These are phyloP conservation scores for Anastrepha ludens DNA, from an alignment of 1,140 invertebrate species.

Conservation along the genomic window DNA sequence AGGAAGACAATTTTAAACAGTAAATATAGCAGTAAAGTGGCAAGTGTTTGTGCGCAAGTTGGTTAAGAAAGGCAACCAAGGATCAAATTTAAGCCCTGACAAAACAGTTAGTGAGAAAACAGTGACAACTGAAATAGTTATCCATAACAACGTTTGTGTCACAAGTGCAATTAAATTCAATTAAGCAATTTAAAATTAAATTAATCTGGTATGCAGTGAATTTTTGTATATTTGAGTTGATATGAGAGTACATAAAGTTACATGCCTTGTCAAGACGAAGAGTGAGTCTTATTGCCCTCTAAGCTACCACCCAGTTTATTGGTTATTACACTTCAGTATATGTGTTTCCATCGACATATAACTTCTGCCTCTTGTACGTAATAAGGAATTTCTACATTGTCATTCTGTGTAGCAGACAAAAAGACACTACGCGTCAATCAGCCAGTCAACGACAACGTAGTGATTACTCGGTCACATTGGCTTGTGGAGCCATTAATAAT, in stretches of 20 bases:
- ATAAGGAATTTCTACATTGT: constrained; percentile 45
- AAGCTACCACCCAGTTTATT: neutral
- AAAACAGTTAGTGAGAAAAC: constrained; percentile 35
- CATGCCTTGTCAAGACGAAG: neutral
- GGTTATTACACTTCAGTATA: neutral
- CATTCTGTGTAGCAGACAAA: constrained; percentile 33
- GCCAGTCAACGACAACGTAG: neutral
- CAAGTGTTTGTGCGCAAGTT: neutral
- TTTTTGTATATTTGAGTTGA: neutral
- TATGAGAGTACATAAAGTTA: neutral
- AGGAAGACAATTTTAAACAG: neutral
- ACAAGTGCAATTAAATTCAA: constrained; percentile 57
- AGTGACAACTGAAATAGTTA: neutral
- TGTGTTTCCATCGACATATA: neutral
- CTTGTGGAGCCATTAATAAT: constrained; percentile 30
- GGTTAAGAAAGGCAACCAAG: neutral
- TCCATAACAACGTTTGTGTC: constrained; percentile 41
- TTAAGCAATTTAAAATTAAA: constrained; percentile 57
- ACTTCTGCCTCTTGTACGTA: neutral
- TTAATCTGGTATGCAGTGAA: constrained; percentile 19
- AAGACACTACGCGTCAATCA: constrained; percentile 38
- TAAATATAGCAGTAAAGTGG: constrained; percentile 31
- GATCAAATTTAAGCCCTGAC: neutral
- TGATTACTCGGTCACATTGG: constrained; percentile 40
- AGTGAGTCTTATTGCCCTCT: neutral